A percentile compares a stretch with the other conserved stretches of the same genome.
phyloP scores from a whole-genome alignment of 1,140 invertebrate genomes.

The Nilaparvata lugens region DNA sequence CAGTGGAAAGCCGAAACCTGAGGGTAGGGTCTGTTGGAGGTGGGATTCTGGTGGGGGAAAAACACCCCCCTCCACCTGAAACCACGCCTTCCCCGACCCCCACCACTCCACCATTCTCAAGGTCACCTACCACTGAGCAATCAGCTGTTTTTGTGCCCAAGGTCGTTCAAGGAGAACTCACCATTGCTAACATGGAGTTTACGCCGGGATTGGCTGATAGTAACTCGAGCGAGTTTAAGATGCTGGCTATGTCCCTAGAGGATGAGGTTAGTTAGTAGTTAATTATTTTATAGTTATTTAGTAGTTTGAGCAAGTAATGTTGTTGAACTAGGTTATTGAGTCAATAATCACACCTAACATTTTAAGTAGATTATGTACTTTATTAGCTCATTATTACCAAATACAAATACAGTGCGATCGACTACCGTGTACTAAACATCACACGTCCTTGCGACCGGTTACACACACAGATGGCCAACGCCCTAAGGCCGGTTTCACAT shows the following conservation, averaged over 20 bases:
- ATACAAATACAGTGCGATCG: too few species aligned
- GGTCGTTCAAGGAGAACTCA: slow-evolving; percentile 54
- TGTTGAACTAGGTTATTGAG: too few species aligned
- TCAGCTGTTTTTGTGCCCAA: slow-evolving; percentile 43
- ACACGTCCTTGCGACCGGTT: too few species aligned
- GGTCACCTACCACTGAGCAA: slow-evolving; percentile 41
- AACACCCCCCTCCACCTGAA: slow-evolving; percentile 7
- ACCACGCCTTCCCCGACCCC: slow-evolving; percentile 27
- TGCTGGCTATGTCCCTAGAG: slow-evolving; percentile 46
- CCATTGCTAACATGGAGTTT: slow-evolving; percentile 54
- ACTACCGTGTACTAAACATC: too few species aligned
- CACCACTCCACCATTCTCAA: slow-evolving; percentile 38
- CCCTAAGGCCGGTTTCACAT: too few species aligned
- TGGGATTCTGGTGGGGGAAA: background rate
- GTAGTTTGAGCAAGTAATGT: too few species aligned
- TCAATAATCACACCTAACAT: too few species aligned
- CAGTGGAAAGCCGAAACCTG: slow-evolving; percentile 30
- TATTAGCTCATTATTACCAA: too few species aligned
- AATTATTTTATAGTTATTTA: too few species aligned
- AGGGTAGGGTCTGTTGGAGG: slow-evolving; percentile 18
- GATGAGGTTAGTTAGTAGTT: slow-evolving; percentile 44
- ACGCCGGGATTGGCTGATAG: slow-evolving; percentile 44
- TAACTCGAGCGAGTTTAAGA: slow-evolving; percentile 50
- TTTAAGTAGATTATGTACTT: too few species aligned
- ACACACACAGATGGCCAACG: too few species aligned